These are phyloP conservation scores for Helogale parvula DNA, from an alignment of 2,113 vertebrate species.

Conservation along the genomic window DNA sequence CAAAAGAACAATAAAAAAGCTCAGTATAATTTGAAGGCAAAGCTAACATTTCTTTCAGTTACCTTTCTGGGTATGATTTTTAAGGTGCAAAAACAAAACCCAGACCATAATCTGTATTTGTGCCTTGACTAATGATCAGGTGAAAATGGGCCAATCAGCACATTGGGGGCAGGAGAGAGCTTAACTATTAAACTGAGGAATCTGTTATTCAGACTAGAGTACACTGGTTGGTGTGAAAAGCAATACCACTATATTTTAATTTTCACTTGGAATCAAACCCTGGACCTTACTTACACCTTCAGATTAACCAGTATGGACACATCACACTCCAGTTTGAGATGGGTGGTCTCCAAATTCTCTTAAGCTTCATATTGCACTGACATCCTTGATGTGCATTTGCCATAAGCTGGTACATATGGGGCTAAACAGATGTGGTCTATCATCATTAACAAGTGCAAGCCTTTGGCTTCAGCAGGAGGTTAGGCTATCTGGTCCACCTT, in stretches of 20 bases:
- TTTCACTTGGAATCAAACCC: constrained; percentile 16
- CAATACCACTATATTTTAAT: not conserved
- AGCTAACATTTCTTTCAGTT: constrained; percentile 16
- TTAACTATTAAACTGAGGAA: not conserved
- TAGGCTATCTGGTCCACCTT: not conserved
- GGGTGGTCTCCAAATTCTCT: not conserved
- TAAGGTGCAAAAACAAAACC: not conserved
- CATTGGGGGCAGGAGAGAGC: not conserved
- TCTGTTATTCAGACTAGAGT: not conserved
- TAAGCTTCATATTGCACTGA: not conserved
- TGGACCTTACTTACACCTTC: not conserved
- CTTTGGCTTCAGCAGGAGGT: not conserved
- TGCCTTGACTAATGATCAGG: not conserved
- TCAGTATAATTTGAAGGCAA: not conserved
- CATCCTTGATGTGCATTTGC: not conserved
- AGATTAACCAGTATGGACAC: not conserved
- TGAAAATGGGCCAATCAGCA: not conserved
- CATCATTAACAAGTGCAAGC: not conserved
- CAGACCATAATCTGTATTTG: not conserved
- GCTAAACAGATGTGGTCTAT: not conserved
- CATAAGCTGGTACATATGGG: not conserved
- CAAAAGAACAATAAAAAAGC: not conserved
- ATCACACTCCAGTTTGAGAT: not conserved
- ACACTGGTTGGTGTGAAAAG: not conserved
- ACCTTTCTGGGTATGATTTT: not conserved